Evolutionary conservation across 2,888 invertebrate species (phyloP).

Genomic region (Pseudococcus jackbeardsleyi): DNA sequence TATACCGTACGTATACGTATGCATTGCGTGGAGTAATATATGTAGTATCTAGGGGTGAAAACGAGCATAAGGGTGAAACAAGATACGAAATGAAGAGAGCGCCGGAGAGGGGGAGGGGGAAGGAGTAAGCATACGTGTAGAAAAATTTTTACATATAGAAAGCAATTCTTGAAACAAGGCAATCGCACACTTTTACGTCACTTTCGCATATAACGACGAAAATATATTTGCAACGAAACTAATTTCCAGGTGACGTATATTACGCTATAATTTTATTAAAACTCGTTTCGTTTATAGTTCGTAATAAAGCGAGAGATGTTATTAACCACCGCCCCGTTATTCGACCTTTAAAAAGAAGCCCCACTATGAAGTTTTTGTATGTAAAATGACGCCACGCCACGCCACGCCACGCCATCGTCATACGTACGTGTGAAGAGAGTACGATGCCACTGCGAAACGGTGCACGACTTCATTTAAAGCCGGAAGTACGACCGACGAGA

Average conservation of each 20-base stretch:
- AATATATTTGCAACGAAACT: conserved; percentile 64
- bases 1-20: not conserved
- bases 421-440: not conserved
- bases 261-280: conserved; percentile 65
- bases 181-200: conserved; percentile 56
- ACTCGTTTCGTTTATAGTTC: conserved; percentile 63
- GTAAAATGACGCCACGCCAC: conserved; percentile 3
- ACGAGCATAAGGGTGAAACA: not conserved
- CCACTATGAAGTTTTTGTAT: conserved; percentile 53
- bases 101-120: not conserved
- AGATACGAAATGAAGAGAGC: not conserved
- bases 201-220: conserved; percentile 59
- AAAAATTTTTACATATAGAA: conserved; percentile 46
- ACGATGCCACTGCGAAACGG: not conserved
- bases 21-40: not conserved
- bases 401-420: not conserved
- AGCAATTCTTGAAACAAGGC: conserved; percentile 33
- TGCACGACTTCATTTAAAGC: conserved; percentile 11
- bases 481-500: conserved; percentile 33
- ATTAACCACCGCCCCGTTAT: conserved; percentile 58
- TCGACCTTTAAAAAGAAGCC: conserved; percentile 57
- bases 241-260: conserved; percentile 64
- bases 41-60: not conserved
- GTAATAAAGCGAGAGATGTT: conserved; percentile 62
- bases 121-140: not conserved